A percentile compares a stretch with the other conserved stretches of the same genome.
Evolutionary conservation across 2,888 invertebrate species (phyloP).

Genomic region (Drosophila sordidapex): DNA sequence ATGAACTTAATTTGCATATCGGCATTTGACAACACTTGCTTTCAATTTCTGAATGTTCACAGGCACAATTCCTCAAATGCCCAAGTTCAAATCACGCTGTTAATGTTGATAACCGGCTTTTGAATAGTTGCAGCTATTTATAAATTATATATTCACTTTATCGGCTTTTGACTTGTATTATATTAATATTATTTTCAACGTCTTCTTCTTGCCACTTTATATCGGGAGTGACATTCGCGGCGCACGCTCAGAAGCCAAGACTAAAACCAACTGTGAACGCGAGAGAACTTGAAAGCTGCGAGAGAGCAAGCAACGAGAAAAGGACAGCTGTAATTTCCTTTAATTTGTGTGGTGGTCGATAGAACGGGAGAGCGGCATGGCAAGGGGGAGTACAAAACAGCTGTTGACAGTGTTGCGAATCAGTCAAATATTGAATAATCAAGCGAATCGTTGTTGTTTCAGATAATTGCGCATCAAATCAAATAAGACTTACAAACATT

Average conservation of each 20-base stretch:
- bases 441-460: not conserved
- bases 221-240: constrained; percentile 39
- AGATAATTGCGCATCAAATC: constrained; percentile 22
- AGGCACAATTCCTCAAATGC: not conserved
- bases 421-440: not conserved
- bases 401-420: constrained; percentile 54
- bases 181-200: constrained; percentile 32
- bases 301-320: constrained; percentile 6
- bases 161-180: constrained; percentile 16
- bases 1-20: constrained; percentile 54
- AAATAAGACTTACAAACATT: constrained; percentile 8
- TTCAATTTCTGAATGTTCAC: constrained; percentile 37
- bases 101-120: constrained; percentile 3
- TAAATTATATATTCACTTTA: constrained; percentile 17
- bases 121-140: constrained; percentile 2
- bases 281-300: constrained; percentile 8
- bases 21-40: constrained; percentile 27
- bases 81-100: not conserved
- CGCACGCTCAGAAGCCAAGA: constrained; percentile 42
- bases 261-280: not conserved
- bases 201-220: constrained; percentile 12
- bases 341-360: constrained; percentile 1
- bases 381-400: constrained; percentile 41
- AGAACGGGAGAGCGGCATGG: constrained; percentile 13
- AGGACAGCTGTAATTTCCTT: constrained; percentile 30